Conservation (phyloP, 2,113 vertebrate genomes). For the Festucalex cinctus region DNA sequence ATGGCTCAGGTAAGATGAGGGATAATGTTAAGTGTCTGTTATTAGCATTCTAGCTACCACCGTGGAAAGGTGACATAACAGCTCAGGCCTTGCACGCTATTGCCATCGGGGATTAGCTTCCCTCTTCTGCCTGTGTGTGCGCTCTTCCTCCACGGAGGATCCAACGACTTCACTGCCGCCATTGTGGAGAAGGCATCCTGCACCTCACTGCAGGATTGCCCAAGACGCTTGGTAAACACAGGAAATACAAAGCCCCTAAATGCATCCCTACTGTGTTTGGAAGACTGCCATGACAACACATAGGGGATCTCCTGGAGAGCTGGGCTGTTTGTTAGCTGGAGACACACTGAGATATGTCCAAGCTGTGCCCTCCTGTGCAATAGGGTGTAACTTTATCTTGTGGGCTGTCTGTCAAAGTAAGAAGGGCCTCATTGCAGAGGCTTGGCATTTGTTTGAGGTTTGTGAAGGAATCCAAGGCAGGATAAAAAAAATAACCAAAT, state of each 20-base stretch:
- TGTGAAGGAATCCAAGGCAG: conserved; percentile 48
- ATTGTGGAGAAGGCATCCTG: conserved; percentile 48
- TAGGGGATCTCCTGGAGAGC: conserved; percentile 54
- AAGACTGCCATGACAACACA: conserved; percentile 70
- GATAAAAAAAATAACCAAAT: conserved; percentile 47
- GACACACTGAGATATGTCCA: conserved; percentile 64
- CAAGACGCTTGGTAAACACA: conserved; percentile 61
- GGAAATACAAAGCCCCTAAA: conserved; percentile 64
- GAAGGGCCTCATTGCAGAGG: conserved; percentile 30
- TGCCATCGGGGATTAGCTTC: conserved; percentile 44
- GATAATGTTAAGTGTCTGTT: conserved; percentile 10
- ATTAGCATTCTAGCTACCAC: conserved; percentile 29
- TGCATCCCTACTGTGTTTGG: conserved; percentile 69
- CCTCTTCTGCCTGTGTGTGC: conserved; percentile 31
- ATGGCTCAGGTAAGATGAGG: conserved; percentile 18
- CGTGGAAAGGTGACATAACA: conserved; percentile 41
- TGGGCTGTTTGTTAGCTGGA: conserved; percentile 54
- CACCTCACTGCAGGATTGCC: conserved; percentile 50
- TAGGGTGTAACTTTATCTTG: conserved; percentile 32
- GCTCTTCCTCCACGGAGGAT: conserved; percentile 17
- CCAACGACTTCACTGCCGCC: conserved; percentile 33
- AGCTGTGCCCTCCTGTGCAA: conserved; percentile 42
- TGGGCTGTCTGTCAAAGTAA: conserved; percentile 38
- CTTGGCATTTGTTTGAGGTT: conserved; percentile 15
- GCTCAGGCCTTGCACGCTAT: conserved; percentile 37